phyloP scores from a whole-genome alignment of 2,888 invertebrate genomes.

The Lobophora halterata region DNA sequence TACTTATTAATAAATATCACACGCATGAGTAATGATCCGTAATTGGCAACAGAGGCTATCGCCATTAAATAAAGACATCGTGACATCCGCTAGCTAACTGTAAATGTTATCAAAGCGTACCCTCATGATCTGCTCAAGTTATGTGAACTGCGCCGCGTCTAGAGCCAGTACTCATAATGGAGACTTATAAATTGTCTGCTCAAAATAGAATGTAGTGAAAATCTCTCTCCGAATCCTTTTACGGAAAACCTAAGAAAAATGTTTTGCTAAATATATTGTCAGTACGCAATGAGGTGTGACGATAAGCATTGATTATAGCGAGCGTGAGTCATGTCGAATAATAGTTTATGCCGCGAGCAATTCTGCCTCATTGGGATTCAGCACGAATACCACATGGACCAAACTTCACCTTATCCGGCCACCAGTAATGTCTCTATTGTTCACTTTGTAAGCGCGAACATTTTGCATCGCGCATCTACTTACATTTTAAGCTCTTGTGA shows the following conservation, averaged over 20 bases:
- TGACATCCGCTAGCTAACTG: constrained; percentile 74
- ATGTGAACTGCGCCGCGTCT: constrained; percentile 1
- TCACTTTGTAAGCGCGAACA: constrained; percentile 59
- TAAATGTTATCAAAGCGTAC: constrained; percentile 46
- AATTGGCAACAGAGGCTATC: constrained; percentile 73
- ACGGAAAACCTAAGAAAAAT: constrained; percentile 10
- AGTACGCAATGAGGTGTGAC: constrained; percentile 35
- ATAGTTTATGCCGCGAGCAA: constrained; percentile 50
- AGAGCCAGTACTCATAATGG: neutral
- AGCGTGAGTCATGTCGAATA: constrained; percentile 57
- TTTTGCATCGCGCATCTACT: constrained; percentile 36
- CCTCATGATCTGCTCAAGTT: constrained; percentile 21
- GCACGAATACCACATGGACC: constrained; percentile 57
- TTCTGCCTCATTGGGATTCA: constrained; percentile 68
- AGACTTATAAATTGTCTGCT: neutral
- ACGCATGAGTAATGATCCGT: constrained; percentile 70
- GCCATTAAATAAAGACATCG: constrained; percentile 65
- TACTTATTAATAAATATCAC: constrained; percentile 64
- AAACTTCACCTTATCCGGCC: constrained; percentile 69
- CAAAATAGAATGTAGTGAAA: neutral
- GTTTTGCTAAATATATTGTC: constrained; percentile 20
- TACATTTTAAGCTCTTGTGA: constrained; percentile 14
- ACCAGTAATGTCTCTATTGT: constrained; percentile 75
- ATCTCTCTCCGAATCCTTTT: constrained; percentile 2
- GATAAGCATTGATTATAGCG: constrained; percentile 50